Conservation (phyloP, 64 coral and sea anemone species). For the Actinia tenebrosa region DNA sequence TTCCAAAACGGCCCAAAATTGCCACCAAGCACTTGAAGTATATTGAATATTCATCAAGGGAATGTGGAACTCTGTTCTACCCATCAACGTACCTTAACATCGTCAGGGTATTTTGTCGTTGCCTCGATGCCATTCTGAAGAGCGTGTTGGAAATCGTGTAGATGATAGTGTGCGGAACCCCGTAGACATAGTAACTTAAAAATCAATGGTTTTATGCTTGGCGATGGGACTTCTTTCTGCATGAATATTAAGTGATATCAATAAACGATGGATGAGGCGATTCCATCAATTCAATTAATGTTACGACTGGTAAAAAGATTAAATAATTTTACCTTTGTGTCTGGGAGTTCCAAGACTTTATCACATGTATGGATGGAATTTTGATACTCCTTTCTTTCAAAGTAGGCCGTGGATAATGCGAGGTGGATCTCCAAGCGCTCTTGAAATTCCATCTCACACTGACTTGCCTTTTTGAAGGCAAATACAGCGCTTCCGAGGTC, state of each 20-base stretch:
- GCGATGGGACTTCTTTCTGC: neutral
- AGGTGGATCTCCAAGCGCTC: neutral
- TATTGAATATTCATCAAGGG: no score
- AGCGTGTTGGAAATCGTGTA: neutral
- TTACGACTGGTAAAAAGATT: no score
- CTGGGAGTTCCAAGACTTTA: neutral
- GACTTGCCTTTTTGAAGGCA: neutral
- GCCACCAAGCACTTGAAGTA: no score
- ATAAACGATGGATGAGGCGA: neutral
- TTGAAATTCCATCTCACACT: neutral
- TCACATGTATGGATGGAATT: conserved; percentile 4
- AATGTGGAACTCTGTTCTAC: no score
- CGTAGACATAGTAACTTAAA: neutral
- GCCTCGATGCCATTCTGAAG: neutral
- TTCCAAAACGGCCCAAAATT: neutral
- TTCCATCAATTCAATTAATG: neutral
- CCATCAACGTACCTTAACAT: neutral
- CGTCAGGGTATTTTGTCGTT: neutral
- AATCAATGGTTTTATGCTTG: neutral
- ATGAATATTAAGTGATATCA: neutral
- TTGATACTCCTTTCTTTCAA: conserved; percentile 1
- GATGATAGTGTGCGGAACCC: neutral
- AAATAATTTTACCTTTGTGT: neutral
- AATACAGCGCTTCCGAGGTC: neutral
- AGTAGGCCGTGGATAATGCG: neutral